These are phyloP conservation scores for Octodon degus DNA, from an alignment of 2,113 vertebrate genomes.

Conservation along the genomic window DNA sequence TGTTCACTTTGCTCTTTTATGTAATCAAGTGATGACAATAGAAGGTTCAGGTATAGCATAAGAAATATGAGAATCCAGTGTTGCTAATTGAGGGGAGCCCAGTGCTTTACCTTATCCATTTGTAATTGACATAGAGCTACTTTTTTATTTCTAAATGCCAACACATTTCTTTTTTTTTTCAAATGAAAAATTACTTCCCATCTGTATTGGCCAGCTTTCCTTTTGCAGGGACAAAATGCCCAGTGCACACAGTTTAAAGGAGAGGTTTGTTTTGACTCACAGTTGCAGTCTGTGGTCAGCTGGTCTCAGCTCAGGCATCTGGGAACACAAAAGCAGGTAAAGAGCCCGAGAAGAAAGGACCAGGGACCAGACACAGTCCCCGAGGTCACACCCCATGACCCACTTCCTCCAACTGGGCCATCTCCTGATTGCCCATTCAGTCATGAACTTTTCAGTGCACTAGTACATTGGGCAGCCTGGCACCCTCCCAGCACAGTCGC, in stretches of 20 bases:
- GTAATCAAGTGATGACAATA: background rate
- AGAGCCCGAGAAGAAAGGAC: background rate
- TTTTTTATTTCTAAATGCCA: background rate
- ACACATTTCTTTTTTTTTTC: conserved; percentile 43
- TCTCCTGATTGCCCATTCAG: background rate
- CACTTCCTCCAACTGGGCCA: background rate
- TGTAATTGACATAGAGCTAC: background rate
- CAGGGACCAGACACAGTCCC: background rate
- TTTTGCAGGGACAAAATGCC: background rate
- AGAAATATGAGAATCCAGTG: background rate
- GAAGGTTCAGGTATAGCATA: background rate
- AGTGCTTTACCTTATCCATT: background rate
- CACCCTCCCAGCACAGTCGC: background rate
- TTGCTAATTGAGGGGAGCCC: background rate
- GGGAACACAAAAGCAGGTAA: background rate
- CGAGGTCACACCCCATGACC: background rate
- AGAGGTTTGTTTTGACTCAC: background rate
- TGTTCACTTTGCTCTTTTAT: background rate
- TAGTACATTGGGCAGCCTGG: background rate
- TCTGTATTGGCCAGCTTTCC: background rate
- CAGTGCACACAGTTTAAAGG: background rate
- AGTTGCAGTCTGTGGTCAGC: background rate
- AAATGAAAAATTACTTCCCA: background rate
- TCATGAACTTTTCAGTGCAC: background rate
- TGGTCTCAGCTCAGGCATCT: background rate